Evolutionary conservation across 2,888 invertebrate genomes (phyloP).

Genomic region (Ptilodon capucinus): DNA sequence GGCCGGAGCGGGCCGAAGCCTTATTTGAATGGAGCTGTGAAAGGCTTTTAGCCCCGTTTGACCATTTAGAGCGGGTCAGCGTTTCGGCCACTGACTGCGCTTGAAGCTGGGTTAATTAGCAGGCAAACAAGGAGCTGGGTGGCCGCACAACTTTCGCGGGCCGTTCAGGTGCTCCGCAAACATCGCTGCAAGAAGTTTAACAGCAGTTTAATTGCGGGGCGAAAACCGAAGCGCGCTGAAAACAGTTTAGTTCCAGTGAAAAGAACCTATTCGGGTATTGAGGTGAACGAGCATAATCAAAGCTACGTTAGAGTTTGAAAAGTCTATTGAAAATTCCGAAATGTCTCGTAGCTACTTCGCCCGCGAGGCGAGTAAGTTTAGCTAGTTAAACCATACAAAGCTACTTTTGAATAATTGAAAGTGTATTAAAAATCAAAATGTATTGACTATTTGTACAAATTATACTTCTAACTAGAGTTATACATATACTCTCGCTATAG

Average conservation of each 20-base stretch:
- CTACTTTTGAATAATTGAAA: too few species aligned
- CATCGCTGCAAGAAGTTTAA: conserved; percentile 80
- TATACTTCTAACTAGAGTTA: too few species aligned
- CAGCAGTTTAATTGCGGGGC: conserved; percentile 80
- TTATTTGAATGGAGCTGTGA: conserved; percentile 62
- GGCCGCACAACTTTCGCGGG: conserved; percentile 71
- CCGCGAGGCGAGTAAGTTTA: conserved; percentile 36
- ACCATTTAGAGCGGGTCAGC: conserved; percentile 73
- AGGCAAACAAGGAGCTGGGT: conserved; percentile 73
- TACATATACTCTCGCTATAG: too few species aligned
- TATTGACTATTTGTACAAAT: too few species aligned
- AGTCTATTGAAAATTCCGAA: conserved; percentile 61
- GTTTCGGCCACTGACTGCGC: conserved; percentile 68
- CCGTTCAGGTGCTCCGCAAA: conserved; percentile 79
- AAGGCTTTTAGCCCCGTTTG: conserved; percentile 73
- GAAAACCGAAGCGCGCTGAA: conserved; percentile 78
- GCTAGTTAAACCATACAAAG: too few species aligned
- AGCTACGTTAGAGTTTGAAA: conserved; percentile 47
- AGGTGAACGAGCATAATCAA: conserved; percentile 53
- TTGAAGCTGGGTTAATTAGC: conserved; percentile 74
- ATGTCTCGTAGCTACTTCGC: conserved; percentile 30
- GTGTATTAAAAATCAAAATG: too few species aligned
- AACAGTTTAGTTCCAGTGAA: conserved; percentile 74
- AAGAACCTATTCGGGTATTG: conserved; percentile 69
- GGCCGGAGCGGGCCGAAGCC: conserved; percentile 62